Evolutionary conservation across 2,888 invertebrate species (phyloP).

Genomic region (Biston betularia): DNA sequence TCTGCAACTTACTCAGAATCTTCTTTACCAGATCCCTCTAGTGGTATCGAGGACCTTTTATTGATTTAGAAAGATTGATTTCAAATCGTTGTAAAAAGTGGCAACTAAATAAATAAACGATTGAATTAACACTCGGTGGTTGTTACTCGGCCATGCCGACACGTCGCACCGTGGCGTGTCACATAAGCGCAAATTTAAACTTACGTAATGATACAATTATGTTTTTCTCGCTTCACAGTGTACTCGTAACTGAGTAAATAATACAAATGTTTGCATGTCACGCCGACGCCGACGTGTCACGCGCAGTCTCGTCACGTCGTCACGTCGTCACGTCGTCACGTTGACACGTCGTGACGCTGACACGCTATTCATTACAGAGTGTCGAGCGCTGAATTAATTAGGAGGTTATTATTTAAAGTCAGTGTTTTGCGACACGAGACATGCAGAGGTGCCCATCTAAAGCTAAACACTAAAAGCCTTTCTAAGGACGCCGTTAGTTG

Average conservation of each 20-base stretch:
- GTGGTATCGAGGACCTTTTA: too few relatives aligned
- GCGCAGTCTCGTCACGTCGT: conserved; percentile 32
- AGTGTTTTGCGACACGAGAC: background rate
- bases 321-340: conserved; percentile 21
- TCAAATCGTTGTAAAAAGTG: too few relatives aligned
- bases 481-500: background rate
- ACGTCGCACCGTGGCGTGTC: background rate
- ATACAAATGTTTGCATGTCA: conserved; percentile 22
- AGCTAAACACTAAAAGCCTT: background rate
- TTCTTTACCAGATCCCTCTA: too few relatives aligned
- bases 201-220: background rate
- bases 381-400: conserved; percentile 36
- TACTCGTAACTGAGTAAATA: conserved; percentile 10
- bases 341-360: conserved; percentile 30
- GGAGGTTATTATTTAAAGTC: conserved; percentile 21
- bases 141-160: background rate
- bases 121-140: background rate
- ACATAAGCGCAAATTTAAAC: background rate
- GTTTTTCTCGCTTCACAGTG: background rate
- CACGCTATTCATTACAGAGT: conserved; percentile 38
- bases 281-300: conserved; percentile 25
- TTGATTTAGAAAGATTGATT: too few relatives aligned
- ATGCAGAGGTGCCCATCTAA: background rate
- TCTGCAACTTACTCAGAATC: too few relatives aligned
- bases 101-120: too few relatives aligned